A percentile compares a stretch with the other conserved stretches of the same genome.
Evolutionary conservation across 2,888 invertebrate genomes (phyloP).

Genomic region (Lithophane ornitopus): DNA sequence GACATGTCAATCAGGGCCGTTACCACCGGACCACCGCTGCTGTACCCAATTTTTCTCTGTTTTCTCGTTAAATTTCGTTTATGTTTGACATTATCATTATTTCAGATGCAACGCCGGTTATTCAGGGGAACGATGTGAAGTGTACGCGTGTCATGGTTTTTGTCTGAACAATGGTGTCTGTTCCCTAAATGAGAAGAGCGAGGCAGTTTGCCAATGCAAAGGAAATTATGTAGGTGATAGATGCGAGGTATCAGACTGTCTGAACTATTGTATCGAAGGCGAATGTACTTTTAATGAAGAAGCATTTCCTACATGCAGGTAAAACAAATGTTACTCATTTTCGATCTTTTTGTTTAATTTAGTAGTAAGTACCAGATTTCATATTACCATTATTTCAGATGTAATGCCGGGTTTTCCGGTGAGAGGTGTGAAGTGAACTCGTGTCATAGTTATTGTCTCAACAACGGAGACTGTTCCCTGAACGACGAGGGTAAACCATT

Average conservation of each 20-base stretch:
- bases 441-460: not conserved
- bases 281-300: not conserved
- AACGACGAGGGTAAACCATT: not conserved
- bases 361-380: not conserved
- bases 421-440: not conserved
- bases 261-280: conserved; percentile 4
- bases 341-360: not conserved
- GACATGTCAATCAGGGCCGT: too few species aligned
- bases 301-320: not conserved
- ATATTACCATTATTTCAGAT: not conserved
- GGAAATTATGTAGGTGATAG: not conserved
- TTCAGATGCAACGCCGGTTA: too few species aligned
- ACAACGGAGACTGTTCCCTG: not conserved
- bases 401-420: not conserved
- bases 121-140: not conserved
- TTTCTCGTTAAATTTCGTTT: too few species aligned
- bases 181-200: not conserved
- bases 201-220: conserved; percentile 2
- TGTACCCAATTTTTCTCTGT: too few species aligned
- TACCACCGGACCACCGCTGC: too few species aligned
- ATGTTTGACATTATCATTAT: too few species aligned
- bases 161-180: not conserved
- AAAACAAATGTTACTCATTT: not conserved
- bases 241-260: not conserved
- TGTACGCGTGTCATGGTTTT: not conserved